Conservation (phyloP, 2,113 vertebrate species). For the Haemorhous mexicanus region DNA sequence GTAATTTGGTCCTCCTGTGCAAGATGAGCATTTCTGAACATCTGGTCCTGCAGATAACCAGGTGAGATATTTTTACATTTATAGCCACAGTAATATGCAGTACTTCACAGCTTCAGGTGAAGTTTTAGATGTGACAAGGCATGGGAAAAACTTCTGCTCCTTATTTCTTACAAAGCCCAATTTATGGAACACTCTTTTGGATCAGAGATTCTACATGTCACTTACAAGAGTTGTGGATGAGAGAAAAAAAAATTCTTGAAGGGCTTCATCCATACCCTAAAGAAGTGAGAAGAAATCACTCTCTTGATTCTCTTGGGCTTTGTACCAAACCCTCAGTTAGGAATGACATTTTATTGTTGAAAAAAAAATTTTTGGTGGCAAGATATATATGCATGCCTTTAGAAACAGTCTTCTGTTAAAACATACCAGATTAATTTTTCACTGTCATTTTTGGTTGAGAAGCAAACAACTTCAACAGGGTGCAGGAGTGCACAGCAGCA, state of each 20-base stretch:
- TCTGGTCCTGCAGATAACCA: neutral
- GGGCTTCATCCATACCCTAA: neutral
- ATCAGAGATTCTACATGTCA: neutral
- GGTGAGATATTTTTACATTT: neutral
- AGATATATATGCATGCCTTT: neutral
- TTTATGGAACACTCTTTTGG: neutral
- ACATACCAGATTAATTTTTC: neutral
- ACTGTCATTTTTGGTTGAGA: neutral
- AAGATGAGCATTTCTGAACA: neutral
- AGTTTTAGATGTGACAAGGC: neutral
- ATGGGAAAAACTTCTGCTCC: neutral
- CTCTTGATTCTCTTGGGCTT: neutral
- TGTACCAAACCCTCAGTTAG: neutral
- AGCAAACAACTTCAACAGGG: neutral
- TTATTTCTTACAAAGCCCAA: neutral
- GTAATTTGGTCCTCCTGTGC: neutral
- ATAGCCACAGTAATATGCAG: fast-evolving
- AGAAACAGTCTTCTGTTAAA: neutral
- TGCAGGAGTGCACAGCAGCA: neutral
- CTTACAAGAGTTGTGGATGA: neutral
- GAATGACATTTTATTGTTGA: neutral
- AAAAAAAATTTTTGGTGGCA: neutral
- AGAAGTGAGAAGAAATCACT: neutral
- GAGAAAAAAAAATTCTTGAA: neutral
- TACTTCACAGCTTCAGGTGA: neutral